A percentile compares a stretch with the other conserved stretches of the same genome.
These are phyloP conservation scores for Jordanella pulchra DNA, from an alignment of 2,797 vertebrate species.

Conservation along the genomic window DNA sequence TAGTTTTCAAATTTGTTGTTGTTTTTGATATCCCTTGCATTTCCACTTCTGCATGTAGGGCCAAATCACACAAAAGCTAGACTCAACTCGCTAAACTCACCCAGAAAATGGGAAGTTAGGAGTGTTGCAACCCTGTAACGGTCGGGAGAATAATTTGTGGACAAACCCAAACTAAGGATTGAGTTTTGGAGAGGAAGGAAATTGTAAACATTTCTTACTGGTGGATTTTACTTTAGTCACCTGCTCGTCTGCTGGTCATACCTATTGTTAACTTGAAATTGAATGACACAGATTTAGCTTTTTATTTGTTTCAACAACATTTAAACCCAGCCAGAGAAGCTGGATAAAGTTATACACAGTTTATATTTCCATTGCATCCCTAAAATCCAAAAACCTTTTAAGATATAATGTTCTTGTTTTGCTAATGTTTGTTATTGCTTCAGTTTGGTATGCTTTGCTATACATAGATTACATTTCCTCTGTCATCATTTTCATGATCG, in stretches of 20 bases:
- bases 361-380: too few species aligned
- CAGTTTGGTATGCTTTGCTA: background rate
- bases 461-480: background rate
- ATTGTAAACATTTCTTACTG: background rate
- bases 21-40: too few species aligned
- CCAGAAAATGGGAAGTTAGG: too few species aligned
- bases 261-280: too few species aligned
- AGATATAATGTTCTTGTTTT: too few species aligned
- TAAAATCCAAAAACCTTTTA: background rate
- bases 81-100: too few species aligned
- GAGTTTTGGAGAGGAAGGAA: background rate
- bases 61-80: too few species aligned
- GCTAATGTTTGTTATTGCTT: background rate
- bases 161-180: background rate
- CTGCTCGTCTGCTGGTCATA: too few species aligned
- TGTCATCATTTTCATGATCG: background rate
- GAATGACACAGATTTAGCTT: background rate
- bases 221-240: background rate
- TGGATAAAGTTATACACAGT: too few species aligned
- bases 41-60: too few species aligned
- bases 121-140: too few species aligned
- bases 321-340: background rate
- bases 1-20: background rate
- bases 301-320: background rate
- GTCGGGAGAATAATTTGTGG: too few species aligned